phyloP scores from a whole-genome alignment of 1,140 invertebrate species.

The Zeugodacus cucurbitae region DNA sequence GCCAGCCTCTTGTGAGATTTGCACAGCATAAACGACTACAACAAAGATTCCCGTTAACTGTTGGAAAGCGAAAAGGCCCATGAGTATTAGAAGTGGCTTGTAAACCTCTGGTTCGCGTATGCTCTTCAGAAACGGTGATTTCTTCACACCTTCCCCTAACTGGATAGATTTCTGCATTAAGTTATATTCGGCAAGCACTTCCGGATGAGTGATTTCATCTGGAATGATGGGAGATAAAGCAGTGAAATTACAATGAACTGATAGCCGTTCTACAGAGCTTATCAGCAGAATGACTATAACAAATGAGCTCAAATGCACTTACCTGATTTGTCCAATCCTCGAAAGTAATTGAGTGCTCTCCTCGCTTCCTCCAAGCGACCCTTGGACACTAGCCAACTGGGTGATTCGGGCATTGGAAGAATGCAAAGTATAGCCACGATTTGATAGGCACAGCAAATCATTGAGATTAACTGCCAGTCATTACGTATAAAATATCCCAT shows the following conservation, averaged over 20 bases:
- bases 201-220: constrained; percentile 61
- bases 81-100: constrained; percentile 75
- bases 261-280: too few relatives aligned
- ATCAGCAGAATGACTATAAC: too few relatives aligned
- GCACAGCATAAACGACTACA: constrained; percentile 78
- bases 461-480: constrained; percentile 72
- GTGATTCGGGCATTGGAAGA: constrained; percentile 76
- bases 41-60: constrained; percentile 83
- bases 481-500: constrained; percentile 72
- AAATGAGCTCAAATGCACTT: constrained; percentile 48
- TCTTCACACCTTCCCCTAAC: constrained; percentile 52
- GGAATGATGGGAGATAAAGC: constrained; percentile 24
- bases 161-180: constrained; percentile 56
- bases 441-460: constrained; percentile 72
- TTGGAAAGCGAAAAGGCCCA: constrained; percentile 79
- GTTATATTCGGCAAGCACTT: constrained; percentile 61
- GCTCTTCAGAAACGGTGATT: constrained; percentile 52
- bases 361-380: constrained; percentile 70
- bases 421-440: constrained; percentile 69
- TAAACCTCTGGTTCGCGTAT: constrained; percentile 66
- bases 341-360: constrained; percentile 68
- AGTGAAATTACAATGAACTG: constrained; percentile 41
- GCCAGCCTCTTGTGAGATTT: constrained; percentile 73
- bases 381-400: constrained; percentile 74
- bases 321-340: constrained; percentile 67